A percentile compares a stretch with the other conserved stretches of the same genome.
These are phyloP conservation scores for Brienomyrus brachyistius DNA, from an alignment of 2,113 vertebrate species.

Conservation along the genomic window DNA sequence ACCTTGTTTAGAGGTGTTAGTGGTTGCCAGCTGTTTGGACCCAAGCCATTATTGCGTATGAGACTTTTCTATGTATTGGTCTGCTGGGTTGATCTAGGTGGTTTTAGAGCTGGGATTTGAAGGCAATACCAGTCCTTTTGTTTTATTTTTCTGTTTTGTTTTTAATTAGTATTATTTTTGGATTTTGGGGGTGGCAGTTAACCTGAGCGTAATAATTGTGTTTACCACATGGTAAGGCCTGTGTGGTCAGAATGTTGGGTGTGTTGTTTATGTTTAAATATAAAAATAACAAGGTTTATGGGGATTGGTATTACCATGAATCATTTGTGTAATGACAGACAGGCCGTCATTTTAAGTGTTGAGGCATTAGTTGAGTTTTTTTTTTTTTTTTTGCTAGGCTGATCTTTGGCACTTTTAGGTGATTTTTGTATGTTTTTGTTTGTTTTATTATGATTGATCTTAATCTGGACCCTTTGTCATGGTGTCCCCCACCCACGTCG, in stretches of 20 bases:
- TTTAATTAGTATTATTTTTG: not conserved
- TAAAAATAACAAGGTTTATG: not conserved
- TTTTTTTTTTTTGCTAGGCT: not conserved
- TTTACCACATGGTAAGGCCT: not conserved
- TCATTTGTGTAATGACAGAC: not conserved
- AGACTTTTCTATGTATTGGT: not conserved
- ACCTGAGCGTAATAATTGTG: not conserved
- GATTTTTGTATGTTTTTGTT: not conserved
- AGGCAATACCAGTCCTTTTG: not conserved
- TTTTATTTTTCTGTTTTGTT: not conserved
- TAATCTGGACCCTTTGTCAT: not conserved
- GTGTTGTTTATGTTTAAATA: not conserved
- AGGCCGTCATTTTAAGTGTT: not conserved
- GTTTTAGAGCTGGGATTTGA: not conserved
- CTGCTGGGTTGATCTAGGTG: not conserved
- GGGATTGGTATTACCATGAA: not conserved
- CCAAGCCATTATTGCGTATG: not conserved
- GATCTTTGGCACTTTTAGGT: not conserved
- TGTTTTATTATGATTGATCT: not conserved
- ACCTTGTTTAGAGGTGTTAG: not conserved
- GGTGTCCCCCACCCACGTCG: not conserved
- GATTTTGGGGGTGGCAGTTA: not conserved
- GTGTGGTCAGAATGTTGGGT: not conserved
- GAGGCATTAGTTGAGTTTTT: not conserved
- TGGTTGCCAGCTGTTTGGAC: not conserved